Conservation (phyloP, 1,140 invertebrate genomes). For the Acromyrmex heyeri region DNA sequence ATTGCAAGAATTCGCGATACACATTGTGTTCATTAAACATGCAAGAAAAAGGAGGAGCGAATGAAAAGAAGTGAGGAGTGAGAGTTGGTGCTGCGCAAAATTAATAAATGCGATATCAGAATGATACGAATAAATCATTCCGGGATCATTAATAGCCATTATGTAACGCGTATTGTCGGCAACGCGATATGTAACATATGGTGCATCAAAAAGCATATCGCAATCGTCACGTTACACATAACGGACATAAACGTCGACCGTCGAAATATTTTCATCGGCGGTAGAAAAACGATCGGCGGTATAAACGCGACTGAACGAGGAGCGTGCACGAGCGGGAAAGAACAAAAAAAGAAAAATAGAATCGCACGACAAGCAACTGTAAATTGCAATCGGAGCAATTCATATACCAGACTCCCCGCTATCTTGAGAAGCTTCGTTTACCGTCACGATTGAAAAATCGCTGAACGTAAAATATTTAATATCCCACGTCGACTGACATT, state of each 20-base stretch:
- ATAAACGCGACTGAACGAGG: background rate
- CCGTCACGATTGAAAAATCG: slow-evolving; percentile 5
- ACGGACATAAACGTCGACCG: background rate
- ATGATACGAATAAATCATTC: slow-evolving; percentile 31
- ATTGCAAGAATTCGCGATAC: background rate
- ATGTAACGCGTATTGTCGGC: slow-evolving; percentile 7
- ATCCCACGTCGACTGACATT: slow-evolving; percentile 43
- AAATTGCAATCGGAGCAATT: slow-evolving; percentile 22
- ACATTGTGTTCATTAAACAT: background rate
- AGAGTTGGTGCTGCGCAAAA: background rate
- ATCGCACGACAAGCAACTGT: background rate
- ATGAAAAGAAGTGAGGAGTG: background rate
- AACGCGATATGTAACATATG: background rate
- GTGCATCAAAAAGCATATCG: background rate
- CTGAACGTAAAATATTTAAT: slow-evolving; percentile 23
- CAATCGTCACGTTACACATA: slow-evolving; percentile 1
- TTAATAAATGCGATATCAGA: slow-evolving; percentile 19
- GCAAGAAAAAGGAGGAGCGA: background rate
- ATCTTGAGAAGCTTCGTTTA: background rate
- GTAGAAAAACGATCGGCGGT: background rate
- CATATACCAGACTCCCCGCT: background rate
- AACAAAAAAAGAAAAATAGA: slow-evolving; percentile 19
- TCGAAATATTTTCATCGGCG: slow-evolving; percentile 35
- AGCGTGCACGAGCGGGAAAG: background rate
- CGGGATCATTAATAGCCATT: slow-evolving; percentile 15